A percentile compares a stretch with the other conserved stretches of the same genome.
These are phyloP conservation scores for Daktulosphaira vitifoliae DNA, from an alignment of 1,140 invertebrate genomes.

Conservation along the genomic window DNA sequence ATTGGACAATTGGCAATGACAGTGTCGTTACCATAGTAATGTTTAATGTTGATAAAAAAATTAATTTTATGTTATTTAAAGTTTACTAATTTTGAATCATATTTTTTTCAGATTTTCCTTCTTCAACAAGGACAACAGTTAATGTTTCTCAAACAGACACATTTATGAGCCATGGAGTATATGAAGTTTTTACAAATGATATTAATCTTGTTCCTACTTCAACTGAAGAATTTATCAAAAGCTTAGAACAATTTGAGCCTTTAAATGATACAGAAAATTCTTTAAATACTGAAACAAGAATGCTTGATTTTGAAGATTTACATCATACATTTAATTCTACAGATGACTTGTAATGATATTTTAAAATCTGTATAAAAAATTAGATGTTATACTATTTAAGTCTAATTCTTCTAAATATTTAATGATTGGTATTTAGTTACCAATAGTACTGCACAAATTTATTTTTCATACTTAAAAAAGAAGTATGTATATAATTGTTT, in stretches of 20 bases:
- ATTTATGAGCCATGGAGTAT: slow-evolving; percentile 15
- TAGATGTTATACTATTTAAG: no score
- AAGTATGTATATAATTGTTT: no score
- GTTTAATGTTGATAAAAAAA: no score
- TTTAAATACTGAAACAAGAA: slow-evolving; percentile 20
- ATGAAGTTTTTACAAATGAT: slow-evolving; percentile 20
- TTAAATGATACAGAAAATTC: slow-evolving; percentile 6
- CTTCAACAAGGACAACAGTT: background rate
- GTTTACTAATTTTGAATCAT: no score
- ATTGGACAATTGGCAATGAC: no score
- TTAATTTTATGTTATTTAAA: no score
- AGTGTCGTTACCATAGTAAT: no score
- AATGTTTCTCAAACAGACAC: slow-evolving; percentile 12
- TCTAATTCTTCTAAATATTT: no score
- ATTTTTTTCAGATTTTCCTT: slow-evolving; percentile 10
- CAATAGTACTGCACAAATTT: no score
- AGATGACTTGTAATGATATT: background rate
- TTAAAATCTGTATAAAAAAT: no score
- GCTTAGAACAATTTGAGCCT: slow-evolving; percentile 24
- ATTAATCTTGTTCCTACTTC: slow-evolving; percentile 18
- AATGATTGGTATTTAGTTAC: no score
- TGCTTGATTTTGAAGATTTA: slow-evolving; percentile 29
- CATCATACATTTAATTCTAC: slow-evolving; percentile 15
- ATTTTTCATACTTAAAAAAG: no score
- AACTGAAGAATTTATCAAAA: slow-evolving; percentile 28